Base-by-base conservation (phyloP, 2,888 invertebrate species). In the Drosophila merina region DNA sequence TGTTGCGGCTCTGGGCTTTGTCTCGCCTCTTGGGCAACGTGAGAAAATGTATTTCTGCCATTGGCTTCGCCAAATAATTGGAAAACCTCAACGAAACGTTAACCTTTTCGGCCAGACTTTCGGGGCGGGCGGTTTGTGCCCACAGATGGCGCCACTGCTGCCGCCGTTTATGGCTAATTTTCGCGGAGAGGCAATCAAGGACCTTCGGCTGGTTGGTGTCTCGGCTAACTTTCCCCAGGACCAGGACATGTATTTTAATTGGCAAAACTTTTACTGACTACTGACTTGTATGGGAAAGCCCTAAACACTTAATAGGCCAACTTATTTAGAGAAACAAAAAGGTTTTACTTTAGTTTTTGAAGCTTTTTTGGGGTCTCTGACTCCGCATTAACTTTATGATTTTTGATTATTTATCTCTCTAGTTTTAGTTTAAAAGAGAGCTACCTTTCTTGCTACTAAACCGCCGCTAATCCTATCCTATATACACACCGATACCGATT, bases 91-190 rank as follows among this genome's bases (percentile, higher is more conserved):
- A 6, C 36, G n/a, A 5, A 38, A 14, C 14, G 14, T 14, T 14
- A 14, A 14, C 14, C 14, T 14, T 14, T 14, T 14, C 14, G 1
- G 14, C 14, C 14, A 14, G 14, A 20, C n/a, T 25, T 50, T 49
- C 25, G 28, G 5, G 25, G 10, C 5, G 14, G 10, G 25, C 0
- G n/a, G 25, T 14, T n/a, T 28, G 12, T 40, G 50, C 55, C 30
- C 40, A 48, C 55, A 74, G 66, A 76, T 72, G 86, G 88, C 83
- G 88, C 86, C 69, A 76, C 48, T 56, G 71, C 33, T 57, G 49
- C 26, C 50, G 48, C 26, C 50, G n/a, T 86, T 88, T 89, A 89
- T 88, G 47, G 88, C 88, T 89, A 88, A 89, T 88, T 89, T 89
- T 75, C 45, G 40, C 26, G 50, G 44, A n/a, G 12, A 44, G 64